Evolutionary conservation across 2,113 vertebrate genomes (phyloP), one percentile per base, ranked within the genome.

Genomic region (Cyprinodon variegatus): DNA sequence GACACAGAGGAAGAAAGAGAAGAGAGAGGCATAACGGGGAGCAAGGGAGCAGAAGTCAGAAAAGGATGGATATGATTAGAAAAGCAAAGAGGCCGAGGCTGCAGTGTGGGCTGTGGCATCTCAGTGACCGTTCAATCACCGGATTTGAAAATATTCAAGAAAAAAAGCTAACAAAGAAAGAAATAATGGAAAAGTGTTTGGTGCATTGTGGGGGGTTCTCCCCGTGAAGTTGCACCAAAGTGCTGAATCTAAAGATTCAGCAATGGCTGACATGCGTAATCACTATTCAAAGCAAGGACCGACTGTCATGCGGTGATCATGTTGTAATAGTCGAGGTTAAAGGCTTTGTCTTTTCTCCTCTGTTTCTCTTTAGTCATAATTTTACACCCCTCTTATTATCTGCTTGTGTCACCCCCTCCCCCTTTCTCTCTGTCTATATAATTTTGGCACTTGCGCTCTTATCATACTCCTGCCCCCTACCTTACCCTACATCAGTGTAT

Each of bases 201-300:
- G 6, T 57, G 20, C 17, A 15, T 57, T 57, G 50, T n/a, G 5
- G 17, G 29, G 50, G 17, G 6, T 57, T 57, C 50, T n/a, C 50
- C 50, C 20, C 17, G n/a, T 57, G 17, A 53, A 93, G 95, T 95
- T 94, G 93, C 91, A 94, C 90, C 77, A 90, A 94, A 93, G 94
- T 93, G 93, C 94, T 91, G 93, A 96, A 91, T 94, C 93, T 96
- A 95, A 95, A 95, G 94, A 95, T 95, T 96, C 95, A 96, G 95
- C 95, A 94, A 94, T 75, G 94, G 88, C 93, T 95, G 95, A 96
- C 95, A 95, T 96, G 95, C 93, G 91, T 93, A 95, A 96, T 96
- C 96, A 96, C 96, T 96, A 96, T 96, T 96, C 96, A 95, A 96
- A 95, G 91, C 92, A 90, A 92, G 92, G 94, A 91, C 93, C 77